Percentiles rank a stretch among this genome's conserved stretches.
These are phyloP conservation scores for Nesoenas mayeri DNA, from an alignment of 2,113 vertebrate species.

Conservation along the genomic window DNA sequence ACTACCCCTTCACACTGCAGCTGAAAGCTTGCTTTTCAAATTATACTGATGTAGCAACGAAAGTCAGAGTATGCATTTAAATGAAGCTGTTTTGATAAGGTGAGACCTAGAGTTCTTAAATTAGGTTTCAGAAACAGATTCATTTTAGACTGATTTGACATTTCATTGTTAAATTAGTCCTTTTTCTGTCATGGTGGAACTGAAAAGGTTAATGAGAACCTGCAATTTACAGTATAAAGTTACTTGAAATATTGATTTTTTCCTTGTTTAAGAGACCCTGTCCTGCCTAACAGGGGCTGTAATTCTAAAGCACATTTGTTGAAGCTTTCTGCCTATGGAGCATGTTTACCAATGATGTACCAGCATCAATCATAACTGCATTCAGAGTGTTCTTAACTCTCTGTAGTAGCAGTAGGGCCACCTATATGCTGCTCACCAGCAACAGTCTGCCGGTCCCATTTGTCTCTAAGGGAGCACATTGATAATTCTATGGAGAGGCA, in stretches of 20 bases:
- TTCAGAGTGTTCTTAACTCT: neutral
- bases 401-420: neutral
- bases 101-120: neutral
- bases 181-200: neutral
- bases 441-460: neutral
- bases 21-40: neutral
- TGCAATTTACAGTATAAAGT: neutral
- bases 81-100: neutral
- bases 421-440: neutral
- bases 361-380: neutral
- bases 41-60: neutral
- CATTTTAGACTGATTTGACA: neutral
- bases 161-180: conserved; percentile 4
- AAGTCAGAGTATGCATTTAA: neutral
- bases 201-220: conserved; percentile 30
- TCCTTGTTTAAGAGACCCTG: neutral
- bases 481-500: neutral
- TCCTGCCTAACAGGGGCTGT: neutral
- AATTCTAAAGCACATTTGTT: conserved; percentile 19
- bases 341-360: neutral
- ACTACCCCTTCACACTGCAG: neutral
- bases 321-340: neutral
- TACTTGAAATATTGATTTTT: neutral
- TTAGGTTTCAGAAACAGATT: neutral
- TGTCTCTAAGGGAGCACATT: neutral